Conservation (phyloP, 1,140 invertebrate genomes). For the Mizuhopecten yessoensis region DNA sequence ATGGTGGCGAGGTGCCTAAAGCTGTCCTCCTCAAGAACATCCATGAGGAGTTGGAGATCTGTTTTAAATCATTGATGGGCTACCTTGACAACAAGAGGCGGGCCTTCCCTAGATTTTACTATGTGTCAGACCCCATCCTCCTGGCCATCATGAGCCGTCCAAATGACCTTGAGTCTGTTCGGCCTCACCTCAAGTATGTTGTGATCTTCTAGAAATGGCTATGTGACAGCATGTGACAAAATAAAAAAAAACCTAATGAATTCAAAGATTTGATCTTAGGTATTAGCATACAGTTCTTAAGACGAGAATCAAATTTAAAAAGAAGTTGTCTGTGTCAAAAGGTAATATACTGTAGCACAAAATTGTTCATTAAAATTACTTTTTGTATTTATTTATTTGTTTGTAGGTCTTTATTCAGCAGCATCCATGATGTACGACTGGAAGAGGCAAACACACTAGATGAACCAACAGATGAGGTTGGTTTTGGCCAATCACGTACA, state of each 20-base stretch:
- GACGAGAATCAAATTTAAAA: too few species aligned
- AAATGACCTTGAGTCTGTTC: conserved; percentile 81
- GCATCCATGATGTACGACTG: conserved; percentile 79
- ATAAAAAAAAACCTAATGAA: too few species aligned
- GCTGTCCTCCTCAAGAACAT: conserved; percentile 81
- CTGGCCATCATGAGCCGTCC: conserved; percentile 81
- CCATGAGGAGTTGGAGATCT: conserved; percentile 83
- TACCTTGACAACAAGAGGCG: conserved; percentile 83
- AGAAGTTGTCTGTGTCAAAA: too few species aligned
- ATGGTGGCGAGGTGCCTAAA: conserved; percentile 82
- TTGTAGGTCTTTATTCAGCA: conserved; percentile 80
- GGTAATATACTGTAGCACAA: too few species aligned
- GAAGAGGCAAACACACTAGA: conserved; percentile 72
- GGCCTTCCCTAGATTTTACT: conserved; percentile 82
- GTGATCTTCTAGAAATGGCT: background rate
- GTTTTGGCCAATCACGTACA: conserved; percentile 60
- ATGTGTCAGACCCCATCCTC: conserved; percentile 81
- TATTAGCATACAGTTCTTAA: too few species aligned
- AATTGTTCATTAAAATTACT: too few species aligned
- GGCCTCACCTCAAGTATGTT: conserved; percentile 80
- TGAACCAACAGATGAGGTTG: conserved; percentile 69
- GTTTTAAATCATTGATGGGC: conserved; percentile 81
- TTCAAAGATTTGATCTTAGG: too few species aligned
- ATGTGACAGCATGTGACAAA: background rate
- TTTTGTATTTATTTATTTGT: background rate